Percentiles rank a stretch among this genome's conserved stretches.
phyloP scores from a whole-genome alignment of 2,797 vertebrate genomes.

The Lagodon rhomboides region DNA sequence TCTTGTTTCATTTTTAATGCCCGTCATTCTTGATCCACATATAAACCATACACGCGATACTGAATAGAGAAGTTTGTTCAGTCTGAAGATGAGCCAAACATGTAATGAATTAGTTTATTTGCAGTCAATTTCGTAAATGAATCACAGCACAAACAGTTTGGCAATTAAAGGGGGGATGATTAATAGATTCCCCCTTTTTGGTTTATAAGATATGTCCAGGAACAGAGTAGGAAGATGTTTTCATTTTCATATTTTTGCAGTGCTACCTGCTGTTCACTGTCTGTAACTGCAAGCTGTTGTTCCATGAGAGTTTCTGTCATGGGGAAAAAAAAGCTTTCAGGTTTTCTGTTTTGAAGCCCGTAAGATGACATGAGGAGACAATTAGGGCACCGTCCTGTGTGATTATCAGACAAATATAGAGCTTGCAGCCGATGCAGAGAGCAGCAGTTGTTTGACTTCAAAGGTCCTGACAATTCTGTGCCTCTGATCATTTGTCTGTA shows the following conservation, averaged over 20 bases:
- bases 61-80: slow-evolving; percentile 13
- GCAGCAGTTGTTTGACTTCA: slow-evolving; percentile 71
- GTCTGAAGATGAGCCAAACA: slow-evolving; percentile 28
- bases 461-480: slow-evolving; percentile 67
- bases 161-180: slow-evolving; percentile 56
- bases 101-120: slow-evolving; percentile 46
- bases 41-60: not conserved
- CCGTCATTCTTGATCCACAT: slow-evolving; percentile 35
- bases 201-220: slow-evolving; percentile 52
- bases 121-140: slow-evolving; percentile 49
- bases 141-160: slow-evolving; percentile 38
- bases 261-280: slow-evolving; percentile 80
- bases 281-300: slow-evolving; percentile 74
- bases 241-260: slow-evolving; percentile 63
- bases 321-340: slow-evolving; percentile 34
- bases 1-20: slow-evolving; percentile 43
- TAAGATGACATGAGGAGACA: slow-evolving; percentile 69
- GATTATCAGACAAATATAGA: slow-evolving; percentile 65
- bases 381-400: slow-evolving; percentile 63
- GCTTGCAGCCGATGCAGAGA: slow-evolving; percentile 49
- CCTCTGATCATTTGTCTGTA: slow-evolving; percentile 71
- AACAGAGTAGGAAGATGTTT: slow-evolving; percentile 50
- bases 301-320: slow-evolving; percentile 55
- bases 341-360: slow-evolving; percentile 64
- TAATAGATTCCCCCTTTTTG: slow-evolving; percentile 53